Evolutionary conservation across 2,113 vertebrate genomes (phyloP).

Genomic region (Eurypyga helias): DNA sequence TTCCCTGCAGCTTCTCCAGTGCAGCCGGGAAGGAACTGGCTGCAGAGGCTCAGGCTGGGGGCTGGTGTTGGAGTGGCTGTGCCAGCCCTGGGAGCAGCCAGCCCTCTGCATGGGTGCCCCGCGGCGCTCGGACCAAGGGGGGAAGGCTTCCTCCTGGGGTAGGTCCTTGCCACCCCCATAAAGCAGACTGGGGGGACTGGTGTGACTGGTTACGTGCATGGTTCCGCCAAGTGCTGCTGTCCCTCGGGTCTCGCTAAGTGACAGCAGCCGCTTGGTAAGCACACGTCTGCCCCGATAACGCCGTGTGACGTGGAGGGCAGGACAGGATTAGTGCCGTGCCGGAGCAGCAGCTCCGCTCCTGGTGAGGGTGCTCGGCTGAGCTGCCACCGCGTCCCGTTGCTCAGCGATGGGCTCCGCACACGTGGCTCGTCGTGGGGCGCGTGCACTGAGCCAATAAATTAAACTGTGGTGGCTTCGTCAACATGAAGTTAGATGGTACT

Average conservation of each 20-base stretch:
- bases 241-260: background rate
- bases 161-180: background rate
- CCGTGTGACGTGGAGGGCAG: background rate
- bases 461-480: background rate
- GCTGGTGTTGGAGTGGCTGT: background rate
- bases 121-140: fast-evolving
- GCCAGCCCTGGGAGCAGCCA: background rate
- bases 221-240: fast-evolving
- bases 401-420: background rate
- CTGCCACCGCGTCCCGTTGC: background rate
- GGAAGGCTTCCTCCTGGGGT: background rate
- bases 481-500: background rate
- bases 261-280: background rate
- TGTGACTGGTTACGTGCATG: fast-evolving
- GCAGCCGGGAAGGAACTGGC: fast-evolving
- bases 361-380: background rate
- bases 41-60: fast-evolving
- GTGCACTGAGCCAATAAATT: conserved; percentile 59
- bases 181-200: background rate
- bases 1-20: fast-evolving
- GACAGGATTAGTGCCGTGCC: background rate
- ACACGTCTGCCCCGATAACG: background rate
- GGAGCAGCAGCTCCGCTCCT: background rate
- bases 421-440: background rate
- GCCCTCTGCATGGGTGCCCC: too few species aligned